Evolutionary conservation across 2,888 invertebrate species (phyloP).

Genomic region (Ormyrus thymus): DNA sequence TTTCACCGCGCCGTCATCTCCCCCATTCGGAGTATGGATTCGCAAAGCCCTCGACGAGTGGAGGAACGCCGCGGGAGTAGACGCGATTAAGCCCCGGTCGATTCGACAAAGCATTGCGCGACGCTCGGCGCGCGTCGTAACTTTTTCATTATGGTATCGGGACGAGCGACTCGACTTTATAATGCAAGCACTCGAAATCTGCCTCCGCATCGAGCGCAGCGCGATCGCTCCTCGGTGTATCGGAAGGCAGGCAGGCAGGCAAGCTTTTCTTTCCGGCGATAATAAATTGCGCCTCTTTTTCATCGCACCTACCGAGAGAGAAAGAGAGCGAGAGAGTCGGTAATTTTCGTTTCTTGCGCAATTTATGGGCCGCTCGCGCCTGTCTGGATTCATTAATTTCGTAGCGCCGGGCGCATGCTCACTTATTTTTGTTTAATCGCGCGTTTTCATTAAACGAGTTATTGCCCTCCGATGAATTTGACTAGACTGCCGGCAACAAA

Average conservation of each 20-base stretch:
- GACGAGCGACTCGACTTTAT: background rate
- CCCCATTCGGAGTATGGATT: slow-evolving; percentile 2
- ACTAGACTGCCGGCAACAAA: too few species aligned
- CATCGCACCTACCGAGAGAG: slow-evolving; percentile 40
- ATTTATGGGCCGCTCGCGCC: slow-evolving; percentile 37
- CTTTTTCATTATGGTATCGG: slow-evolving; percentile 50
- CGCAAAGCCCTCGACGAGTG: slow-evolving; percentile 2
- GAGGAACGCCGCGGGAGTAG: slow-evolving; percentile 14
- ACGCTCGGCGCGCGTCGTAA: slow-evolving; percentile 22
- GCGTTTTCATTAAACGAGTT: slow-evolving; percentile 10
- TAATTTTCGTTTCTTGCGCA: slow-evolving; percentile 39
- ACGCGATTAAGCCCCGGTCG: slow-evolving; percentile 36
- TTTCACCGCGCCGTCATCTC: too few species aligned
- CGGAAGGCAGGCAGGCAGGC: background rate
- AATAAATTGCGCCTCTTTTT: slow-evolving; percentile 50
- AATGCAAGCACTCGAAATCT: slow-evolving; percentile 24
- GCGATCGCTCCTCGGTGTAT: slow-evolving; percentile 3
- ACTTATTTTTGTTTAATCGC: slow-evolving; percentile 29
- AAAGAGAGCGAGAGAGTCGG: slow-evolving; percentile 4
- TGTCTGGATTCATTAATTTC: slow-evolving; percentile 37
- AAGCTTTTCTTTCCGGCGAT: slow-evolving; percentile 16
- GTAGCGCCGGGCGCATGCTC: background rate
- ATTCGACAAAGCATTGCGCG: slow-evolving; percentile 26
- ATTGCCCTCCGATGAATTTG: background rate
- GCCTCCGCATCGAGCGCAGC: slow-evolving; percentile 8